Conservation (phyloP, 2,888 invertebrate species). For the Rhodophaea formosa region DNA sequence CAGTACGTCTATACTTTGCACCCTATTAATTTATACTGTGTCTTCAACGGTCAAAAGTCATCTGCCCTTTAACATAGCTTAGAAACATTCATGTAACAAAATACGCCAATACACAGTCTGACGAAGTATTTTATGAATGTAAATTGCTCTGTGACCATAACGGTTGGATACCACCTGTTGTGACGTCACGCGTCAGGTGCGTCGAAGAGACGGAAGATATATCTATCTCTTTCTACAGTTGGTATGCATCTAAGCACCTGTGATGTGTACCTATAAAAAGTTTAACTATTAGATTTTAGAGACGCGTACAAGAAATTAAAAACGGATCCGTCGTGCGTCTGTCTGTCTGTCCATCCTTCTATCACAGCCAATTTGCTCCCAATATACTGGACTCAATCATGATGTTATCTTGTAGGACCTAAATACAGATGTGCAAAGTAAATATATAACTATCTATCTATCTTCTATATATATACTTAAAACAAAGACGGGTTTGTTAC, state of each 20-base stretch:
- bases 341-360: too few species aligned
- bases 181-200: constrained; percentile 55
- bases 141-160: constrained; percentile 39
- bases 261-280: constrained; percentile 7
- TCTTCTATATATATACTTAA: too few species aligned
- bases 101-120: background rate
- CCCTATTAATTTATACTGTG: background rate
- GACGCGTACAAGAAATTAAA: too few species aligned
- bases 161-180: constrained; percentile 53
- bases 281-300: background rate
- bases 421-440: too few species aligned
- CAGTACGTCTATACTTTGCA: background rate
- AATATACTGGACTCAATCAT: too few species aligned
- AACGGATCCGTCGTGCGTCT: too few species aligned
- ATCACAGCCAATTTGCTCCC: too few species aligned
- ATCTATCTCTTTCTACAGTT: constrained; percentile 29
- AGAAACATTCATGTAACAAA: background rate
- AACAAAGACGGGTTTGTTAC: too few species aligned
- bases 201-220: constrained; percentile 26
- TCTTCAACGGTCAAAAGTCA: constrained; percentile 2
- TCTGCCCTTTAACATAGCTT: background rate
- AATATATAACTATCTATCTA: too few species aligned
- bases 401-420: too few species aligned
- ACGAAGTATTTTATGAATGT: background rate
- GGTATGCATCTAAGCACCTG: constrained; percentile 23